These are phyloP conservation scores for Mactra quadrangularis DNA, from an alignment of 1,140 invertebrate species.

Conservation along the genomic window DNA sequence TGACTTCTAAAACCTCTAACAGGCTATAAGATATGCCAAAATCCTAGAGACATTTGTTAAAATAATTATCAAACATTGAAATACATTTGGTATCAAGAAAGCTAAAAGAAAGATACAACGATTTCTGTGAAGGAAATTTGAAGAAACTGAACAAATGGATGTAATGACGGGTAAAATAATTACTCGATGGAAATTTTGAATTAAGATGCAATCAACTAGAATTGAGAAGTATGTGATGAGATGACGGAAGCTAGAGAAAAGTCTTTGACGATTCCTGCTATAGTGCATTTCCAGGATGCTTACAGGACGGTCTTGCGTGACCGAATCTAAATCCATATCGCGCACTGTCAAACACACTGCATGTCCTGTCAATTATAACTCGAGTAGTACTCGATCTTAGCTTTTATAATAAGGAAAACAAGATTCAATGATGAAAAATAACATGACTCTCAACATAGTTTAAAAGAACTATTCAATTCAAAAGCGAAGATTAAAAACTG, in stretches of 20 bases:
- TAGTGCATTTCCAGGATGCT: background rate
- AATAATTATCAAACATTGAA: constrained; percentile 55
- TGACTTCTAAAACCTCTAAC: too few species aligned
- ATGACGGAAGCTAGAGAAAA: constrained; percentile 4
- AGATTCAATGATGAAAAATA: too few species aligned
- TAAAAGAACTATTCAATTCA: too few species aligned
- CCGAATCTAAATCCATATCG: constrained; percentile 29
- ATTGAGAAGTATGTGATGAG: constrained; percentile 9
- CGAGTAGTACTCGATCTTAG: too few species aligned
- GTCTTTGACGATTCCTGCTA: background rate
- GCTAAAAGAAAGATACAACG: background rate
- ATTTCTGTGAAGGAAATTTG: constrained; percentile 2
- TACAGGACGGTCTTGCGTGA: constrained; percentile 24
- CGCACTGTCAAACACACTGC: constrained; percentile 29
- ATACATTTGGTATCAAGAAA: background rate
- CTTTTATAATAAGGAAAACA: too few species aligned
- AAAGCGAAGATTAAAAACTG: too few species aligned
- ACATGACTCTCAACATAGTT: too few species aligned
- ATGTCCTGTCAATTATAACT: constrained; percentile 28
- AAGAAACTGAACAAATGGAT: constrained; percentile 8
- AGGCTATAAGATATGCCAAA: background rate
- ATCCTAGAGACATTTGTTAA: constrained; percentile 49
- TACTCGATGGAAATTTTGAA: background rate
- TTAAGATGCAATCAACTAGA: constrained; percentile 35
- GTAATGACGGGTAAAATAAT: constrained; percentile 13